phyloP scores from a whole-genome alignment of 2,113 vertebrate genomes.

The Phyllostomus hastatus region DNA sequence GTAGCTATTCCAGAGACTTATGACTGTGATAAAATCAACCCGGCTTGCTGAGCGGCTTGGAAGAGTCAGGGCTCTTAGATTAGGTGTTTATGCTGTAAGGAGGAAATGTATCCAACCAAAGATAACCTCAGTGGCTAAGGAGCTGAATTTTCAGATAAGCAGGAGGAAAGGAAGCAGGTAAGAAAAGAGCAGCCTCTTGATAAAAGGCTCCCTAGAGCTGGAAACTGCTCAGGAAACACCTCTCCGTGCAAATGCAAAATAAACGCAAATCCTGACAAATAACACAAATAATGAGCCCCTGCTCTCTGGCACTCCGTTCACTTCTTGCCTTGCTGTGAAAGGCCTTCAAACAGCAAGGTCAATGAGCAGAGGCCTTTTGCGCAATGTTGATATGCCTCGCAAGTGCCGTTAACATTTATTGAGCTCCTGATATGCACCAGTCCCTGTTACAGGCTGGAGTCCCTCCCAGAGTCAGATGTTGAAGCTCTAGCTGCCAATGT shows the following conservation, averaged over 20 bases:
- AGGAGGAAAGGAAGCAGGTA: not conserved
- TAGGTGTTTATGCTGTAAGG: not conserved
- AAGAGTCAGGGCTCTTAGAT: not conserved
- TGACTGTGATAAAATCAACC: conserved; percentile 17
- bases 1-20: conserved; percentile 46
- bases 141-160: too few relatives aligned
- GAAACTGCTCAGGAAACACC: not conserved
- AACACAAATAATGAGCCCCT: not conserved
- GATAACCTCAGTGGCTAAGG: not conserved
- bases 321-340: not conserved
- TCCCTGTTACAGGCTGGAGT: not conserved
- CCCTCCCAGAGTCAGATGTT: not conserved
- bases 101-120: not conserved
- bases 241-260: not conserved
- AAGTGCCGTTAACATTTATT: not conserved
- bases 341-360: not conserved
- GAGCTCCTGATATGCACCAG: not conserved
- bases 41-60: not conserved
- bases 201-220: not conserved
- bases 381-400: not conserved
- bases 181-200: not conserved
- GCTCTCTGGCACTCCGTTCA: not conserved
- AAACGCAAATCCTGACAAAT: not conserved
- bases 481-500: not conserved
- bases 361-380: not conserved